Base-by-base conservation (phyloP, 1,140 invertebrate genomes). In the Drosophila busckii region DNA sequence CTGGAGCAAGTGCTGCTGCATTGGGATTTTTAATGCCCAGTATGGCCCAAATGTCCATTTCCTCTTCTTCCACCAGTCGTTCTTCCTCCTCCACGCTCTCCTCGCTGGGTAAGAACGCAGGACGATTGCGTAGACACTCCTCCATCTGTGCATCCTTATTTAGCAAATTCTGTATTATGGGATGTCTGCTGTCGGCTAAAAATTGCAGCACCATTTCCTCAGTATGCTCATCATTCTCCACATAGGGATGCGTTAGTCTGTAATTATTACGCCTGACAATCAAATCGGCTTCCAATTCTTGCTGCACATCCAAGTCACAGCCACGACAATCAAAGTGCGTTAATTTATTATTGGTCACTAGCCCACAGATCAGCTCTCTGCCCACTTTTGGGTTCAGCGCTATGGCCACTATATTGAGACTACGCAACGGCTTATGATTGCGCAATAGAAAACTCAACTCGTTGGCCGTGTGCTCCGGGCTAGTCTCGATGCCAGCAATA, bases 181-280 rank as follows among this genome's bases (percentile, higher is more conserved):
- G 64, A 42, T 67, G 62, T 8, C 16, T 45, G 2, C 37, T 8
- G 4, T 13, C 31, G 16, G 41, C 48, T 9, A 44, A 23, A 13
- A 10, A 7, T 10, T 41, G 20, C 2, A 25, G 7, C 2, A 65
- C n/a, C n/a, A n/a, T 8, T 1, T 64, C 38, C 12, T 10, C 0
- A 9, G 15, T 19, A 20, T 61, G 10, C 37, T 41, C 10, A 34
- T 16, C 7, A 32, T 70, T 54, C 2, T 23, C 16, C 6, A 80
- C 2, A 23, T 38, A 80, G 0, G 34, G 22, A 41, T 52, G 49
- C 2, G 45, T 34, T 1, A 3, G 2, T 8, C 15, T n/a, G 9
- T 17, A 70, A 7, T 34, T 5, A 34, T 80, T 80, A 0, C 73
- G 50, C 17, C 65, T 35, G n/a, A 76, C 3, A 4, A 64, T 32